Evolutionary conservation across 1,140 invertebrate species (phyloP), one percentile per base, ranked within the genome.

Genomic region (Drosophila seguyi): DNA sequence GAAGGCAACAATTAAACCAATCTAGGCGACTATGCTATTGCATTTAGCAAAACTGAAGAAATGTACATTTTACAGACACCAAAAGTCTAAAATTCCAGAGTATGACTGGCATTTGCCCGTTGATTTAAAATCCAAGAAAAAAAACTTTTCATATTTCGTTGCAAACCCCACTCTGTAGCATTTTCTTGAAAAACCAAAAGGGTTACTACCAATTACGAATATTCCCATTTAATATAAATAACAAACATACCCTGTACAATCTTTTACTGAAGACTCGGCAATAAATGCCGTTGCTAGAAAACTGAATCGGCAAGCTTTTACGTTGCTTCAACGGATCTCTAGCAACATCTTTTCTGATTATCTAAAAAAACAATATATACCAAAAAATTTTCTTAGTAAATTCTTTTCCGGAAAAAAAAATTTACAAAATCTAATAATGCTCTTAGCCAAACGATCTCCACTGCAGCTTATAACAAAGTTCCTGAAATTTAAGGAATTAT

Each of bases 261-360:
- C 18, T 1, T 22, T 2, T 27, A 50, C 10, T 2, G 27, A 69
- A 79, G 83, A 87, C 50, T 79, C 83, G 84, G 84, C 84, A 87
- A 61, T 75, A 6, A 65, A 82, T 88, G 84, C 84, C 84, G 84
- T 87, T 87, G 84, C 36, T 45, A 38, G 75, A 60, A 38, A 62
- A 27, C 20, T 16, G 57, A 18, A 31, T 36, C 3, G 42, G 60
- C 83, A 86, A 82, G 58, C 83, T 86, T 86, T 86, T 87, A 86
- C 39, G 83, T 87, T 86, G 75, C 83, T 38, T 18, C 52, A 57
- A 62, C n/a, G 8, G 38, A 41, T 53, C 50, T 57, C 55, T 36
- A 34, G 50, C 83, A 86, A 86, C 83, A 86, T 86, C 84, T 83
- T 57, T 1, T n/a, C n/a, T n/a, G 3, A 6, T 5, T 6, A 0